A percentile compares a stretch with the other conserved stretches of the same genome.
These are phyloP conservation scores for Anguilla anguilla DNA, from an alignment of 2,797 vertebrate species.

Conservation along the genomic window DNA sequence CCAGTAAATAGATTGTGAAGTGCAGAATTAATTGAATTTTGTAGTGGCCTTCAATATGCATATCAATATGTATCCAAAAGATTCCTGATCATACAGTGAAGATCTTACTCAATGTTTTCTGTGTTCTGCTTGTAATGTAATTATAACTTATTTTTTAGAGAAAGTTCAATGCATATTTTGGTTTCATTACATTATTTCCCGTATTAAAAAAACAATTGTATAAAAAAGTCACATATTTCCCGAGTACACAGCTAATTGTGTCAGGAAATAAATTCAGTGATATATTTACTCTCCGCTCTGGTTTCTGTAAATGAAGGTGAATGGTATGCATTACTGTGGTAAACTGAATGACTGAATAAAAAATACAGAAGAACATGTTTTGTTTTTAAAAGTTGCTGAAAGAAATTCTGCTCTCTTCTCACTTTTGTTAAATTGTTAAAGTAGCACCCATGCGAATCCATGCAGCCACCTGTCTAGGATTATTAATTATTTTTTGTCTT, in stretches of 20 bases:
- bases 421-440: background rate
- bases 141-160: background rate
- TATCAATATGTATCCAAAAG: background rate
- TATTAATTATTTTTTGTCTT: background rate
- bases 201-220: background rate
- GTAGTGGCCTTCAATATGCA: background rate
- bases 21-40: background rate
- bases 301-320: background rate
- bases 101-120: background rate
- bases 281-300: too few species aligned
- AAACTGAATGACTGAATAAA: too few species aligned
- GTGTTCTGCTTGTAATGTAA: background rate
- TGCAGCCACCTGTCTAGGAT: background rate
- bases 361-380: background rate
- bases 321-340: background rate
- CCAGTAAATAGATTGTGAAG: background rate
- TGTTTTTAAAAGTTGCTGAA: background rate
- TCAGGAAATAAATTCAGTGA: background rate
- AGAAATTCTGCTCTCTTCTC: background rate
- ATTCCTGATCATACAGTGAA: background rate
- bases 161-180: background rate
- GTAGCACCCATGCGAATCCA: background rate
- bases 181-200: background rate
- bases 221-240: background rate
- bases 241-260: background rate